Evolutionary conservation across 2,113 vertebrate species (phyloP).

Genomic region (Psilopogon haemacephalus): DNA sequence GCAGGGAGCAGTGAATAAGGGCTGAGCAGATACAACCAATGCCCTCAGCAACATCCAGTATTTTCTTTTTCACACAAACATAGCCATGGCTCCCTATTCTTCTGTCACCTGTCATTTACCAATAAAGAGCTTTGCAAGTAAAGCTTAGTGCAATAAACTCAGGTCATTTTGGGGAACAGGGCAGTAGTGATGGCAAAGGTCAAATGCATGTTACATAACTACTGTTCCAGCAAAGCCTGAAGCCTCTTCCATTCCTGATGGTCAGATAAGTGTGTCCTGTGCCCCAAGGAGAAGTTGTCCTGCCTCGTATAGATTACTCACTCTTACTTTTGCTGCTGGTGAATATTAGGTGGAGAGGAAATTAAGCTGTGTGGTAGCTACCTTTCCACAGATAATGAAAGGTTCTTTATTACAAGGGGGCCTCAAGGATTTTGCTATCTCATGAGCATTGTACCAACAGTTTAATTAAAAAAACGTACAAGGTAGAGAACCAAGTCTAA

Average conservation of each 20-base stretch:
- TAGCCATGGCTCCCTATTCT: background rate
- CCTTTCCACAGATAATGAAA: conserved; percentile 33
- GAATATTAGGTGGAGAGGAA: conserved; percentile 9
- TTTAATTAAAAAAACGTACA: conserved; percentile 60
- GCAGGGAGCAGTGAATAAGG: background rate
- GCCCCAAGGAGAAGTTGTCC: background rate
- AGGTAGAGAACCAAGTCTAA: conserved; percentile 18
- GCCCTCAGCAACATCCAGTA: background rate
- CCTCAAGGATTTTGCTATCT: conserved; percentile 33
- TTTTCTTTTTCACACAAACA: background rate
- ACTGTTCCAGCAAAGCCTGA: background rate
- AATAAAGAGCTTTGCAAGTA: background rate
- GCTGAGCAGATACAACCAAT: background rate
- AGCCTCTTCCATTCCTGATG: background rate
- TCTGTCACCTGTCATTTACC: background rate
- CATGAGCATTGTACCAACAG: conserved; percentile 43
- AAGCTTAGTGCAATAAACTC: background rate
- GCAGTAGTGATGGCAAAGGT: background rate
- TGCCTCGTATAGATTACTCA: background rate
- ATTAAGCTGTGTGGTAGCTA: conserved; percentile 26
- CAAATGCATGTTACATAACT: background rate
- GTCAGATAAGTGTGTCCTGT: background rate
- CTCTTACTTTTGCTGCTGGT: background rate
- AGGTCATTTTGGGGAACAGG: background rate
- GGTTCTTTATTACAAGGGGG: conserved; percentile 38